These are phyloP conservation scores for Porites lobata DNA, from an alignment of 92 coral and sea anemone species.

Conservation along the genomic window DNA sequence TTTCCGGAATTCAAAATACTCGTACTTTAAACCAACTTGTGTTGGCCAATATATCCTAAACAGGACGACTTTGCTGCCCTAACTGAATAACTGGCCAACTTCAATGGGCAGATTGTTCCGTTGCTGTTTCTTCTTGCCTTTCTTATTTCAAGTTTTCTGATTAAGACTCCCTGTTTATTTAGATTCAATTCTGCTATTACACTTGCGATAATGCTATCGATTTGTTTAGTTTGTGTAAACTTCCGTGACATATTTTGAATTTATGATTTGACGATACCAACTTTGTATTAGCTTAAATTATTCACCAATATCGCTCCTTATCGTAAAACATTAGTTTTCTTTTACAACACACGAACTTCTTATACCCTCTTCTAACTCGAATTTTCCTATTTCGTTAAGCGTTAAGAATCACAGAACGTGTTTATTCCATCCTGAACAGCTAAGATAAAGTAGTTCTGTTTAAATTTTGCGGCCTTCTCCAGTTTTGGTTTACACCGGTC, in stretches of 20 bases:
- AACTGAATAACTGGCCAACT: neutral
- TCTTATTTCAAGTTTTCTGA: neutral
- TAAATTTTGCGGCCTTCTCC: neutral
- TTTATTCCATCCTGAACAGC: neutral
- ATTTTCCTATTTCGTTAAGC: neutral
- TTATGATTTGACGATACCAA: slow-evolving; percentile 57
- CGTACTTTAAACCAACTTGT: slow-evolving; percentile 17
- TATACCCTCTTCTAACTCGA: neutral
- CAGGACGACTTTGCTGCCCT: slow-evolving; percentile 6
- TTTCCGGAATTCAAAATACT: slow-evolving; percentile 57
- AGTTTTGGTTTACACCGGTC: neutral
- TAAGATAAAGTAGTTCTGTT: neutral
- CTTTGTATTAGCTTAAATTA: slow-evolving; percentile 30
- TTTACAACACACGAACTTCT: slow-evolving; percentile 41
- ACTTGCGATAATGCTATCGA: slow-evolving; percentile 56
- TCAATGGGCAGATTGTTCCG: neutral
- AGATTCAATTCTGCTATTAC: slow-evolving; percentile 47
- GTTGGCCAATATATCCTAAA: slow-evolving; percentile 48
- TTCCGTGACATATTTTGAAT: slow-evolving; percentile 66
- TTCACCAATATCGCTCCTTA: slow-evolving; percentile 32
- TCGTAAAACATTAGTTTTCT: slow-evolving; percentile 38
- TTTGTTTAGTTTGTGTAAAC: slow-evolving; percentile 62
- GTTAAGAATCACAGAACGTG: neutral
- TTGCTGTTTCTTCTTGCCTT: neutral
- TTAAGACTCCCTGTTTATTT: slow-evolving; percentile 42